These are phyloP conservation scores for Papilio elwesi DNA, from an alignment of 2,888 invertebrate genomes.

Conservation along the genomic window DNA sequence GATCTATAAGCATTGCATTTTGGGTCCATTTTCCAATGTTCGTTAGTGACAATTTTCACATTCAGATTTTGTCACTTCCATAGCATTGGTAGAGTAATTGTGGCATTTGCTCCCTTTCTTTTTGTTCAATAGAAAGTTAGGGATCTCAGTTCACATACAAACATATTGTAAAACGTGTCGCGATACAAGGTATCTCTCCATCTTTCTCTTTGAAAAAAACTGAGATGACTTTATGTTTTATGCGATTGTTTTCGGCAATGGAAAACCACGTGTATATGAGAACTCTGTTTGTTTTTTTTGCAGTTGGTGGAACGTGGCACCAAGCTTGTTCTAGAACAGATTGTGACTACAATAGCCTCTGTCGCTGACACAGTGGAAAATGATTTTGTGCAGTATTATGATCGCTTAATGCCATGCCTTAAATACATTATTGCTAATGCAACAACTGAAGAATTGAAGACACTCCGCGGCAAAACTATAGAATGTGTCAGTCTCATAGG, in stretches of 20 bases:
- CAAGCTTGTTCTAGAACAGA: conserved; percentile 98
- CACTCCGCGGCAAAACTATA: conserved; percentile 98
- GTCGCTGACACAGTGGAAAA: conserved; percentile 99
- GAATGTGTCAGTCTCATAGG: conserved; percentile 99
- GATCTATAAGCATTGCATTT: too few relatives aligned
- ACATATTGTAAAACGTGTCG: conserved; percentile 17
- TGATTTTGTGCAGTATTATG: conserved; percentile 97
- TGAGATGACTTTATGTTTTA: too few relatives aligned
- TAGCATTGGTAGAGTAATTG: conserved; percentile 79
- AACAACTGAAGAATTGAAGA: conserved; percentile 92
- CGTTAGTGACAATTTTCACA: conserved; percentile 73
- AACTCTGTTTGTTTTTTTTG: conserved; percentile 34
- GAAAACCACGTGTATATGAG: too few relatives aligned
- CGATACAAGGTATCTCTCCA: too few relatives aligned
- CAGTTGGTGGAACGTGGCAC: conserved; percentile 95
- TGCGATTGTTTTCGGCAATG: too few relatives aligned
- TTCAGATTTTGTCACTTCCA: conserved; percentile 73
- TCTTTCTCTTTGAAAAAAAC: too few relatives aligned
- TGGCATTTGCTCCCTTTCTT: conserved; percentile 76
- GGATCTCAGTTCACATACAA: conserved; percentile 80
- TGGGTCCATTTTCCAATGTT: conserved; percentile 66
- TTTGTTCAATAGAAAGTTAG: conserved; percentile 62
- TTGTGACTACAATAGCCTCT: conserved; percentile 99
- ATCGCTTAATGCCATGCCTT: conserved; percentile 95
- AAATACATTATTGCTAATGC: conserved; percentile 99